Percentiles rank a stretch among this genome's conserved stretches.
These are phyloP conservation scores for Xestoiulus laeticollis DNA, from an alignment of 2,888 invertebrate species.

Conservation along the genomic window DNA sequence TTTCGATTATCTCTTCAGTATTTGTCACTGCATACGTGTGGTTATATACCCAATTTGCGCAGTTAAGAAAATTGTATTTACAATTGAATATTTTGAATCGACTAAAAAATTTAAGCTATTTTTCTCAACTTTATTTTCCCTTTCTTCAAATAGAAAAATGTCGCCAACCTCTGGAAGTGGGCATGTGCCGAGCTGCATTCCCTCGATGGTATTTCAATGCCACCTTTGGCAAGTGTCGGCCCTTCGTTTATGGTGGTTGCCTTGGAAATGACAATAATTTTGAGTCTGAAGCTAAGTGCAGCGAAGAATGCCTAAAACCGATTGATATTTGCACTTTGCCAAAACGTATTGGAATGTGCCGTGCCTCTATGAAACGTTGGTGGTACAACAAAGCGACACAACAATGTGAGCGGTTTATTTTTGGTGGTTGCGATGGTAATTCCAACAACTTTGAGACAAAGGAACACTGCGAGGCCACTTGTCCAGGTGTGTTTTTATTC, in stretches of 20 bases:
- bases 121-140: no score
- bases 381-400: conserved; percentile 62
- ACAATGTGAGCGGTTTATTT: conserved; percentile 63
- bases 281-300: conserved; percentile 79
- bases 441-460: conserved; percentile 61
- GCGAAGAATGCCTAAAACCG: conserved; percentile 70
- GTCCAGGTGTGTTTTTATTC: conserved; percentile 57
- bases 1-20: no score
- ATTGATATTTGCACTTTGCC: conserved; percentile 58
- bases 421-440: conserved; percentile 64
- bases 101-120: no score
- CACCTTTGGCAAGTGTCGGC: conserved; percentile 78
- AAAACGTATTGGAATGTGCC: conserved; percentile 59
- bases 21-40: no score
- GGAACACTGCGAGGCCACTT: conserved; percentile 59
- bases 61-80: no score
- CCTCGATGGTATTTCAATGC: conserved; percentile 89
- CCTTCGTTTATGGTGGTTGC: conserved; percentile 76
- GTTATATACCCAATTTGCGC: no score
- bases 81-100: no score
- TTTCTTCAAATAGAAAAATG: conserved; percentile 58
- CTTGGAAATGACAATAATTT: conserved; percentile 87
- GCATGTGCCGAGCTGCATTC: conserved; percentile 58
- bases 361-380: conserved; percentile 61
- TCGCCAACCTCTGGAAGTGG: conserved; percentile 58